These are phyloP conservation scores for Minunthozetes semirufus DNA, from an alignment of 2,888 invertebrate genomes.

Conservation along the genomic window DNA sequence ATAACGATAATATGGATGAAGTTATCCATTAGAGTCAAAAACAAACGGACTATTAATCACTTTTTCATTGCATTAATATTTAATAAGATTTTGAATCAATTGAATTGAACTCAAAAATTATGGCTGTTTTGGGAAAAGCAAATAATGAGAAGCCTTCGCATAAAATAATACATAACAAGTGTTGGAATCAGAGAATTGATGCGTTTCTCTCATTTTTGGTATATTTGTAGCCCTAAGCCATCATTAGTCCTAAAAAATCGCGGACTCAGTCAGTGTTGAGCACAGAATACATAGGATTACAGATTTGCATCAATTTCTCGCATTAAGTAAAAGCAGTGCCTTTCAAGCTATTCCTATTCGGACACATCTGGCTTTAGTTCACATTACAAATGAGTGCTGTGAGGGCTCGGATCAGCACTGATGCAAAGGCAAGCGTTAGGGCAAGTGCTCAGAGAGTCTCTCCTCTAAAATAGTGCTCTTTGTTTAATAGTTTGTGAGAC, in stretches of 20 bases:
- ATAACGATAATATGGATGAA: no score
- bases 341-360: neutral
- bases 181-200: neutral
- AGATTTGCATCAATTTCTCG: conserved; percentile 11
- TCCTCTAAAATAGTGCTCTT: neutral
- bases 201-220: conserved; percentile 5
- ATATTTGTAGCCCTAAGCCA: conserved; percentile 26
- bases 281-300: conserved; percentile 25
- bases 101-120: neutral
- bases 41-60: no score
- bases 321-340: conserved; percentile 2
- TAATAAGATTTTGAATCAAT: no score
- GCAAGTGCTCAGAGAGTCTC: neutral
- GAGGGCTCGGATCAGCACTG: neutral
- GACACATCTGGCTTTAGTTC: conserved; percentile 29
- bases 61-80: no score
- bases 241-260: conserved; percentile 10
- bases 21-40: no score
- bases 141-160: neutral
- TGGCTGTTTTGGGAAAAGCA: neutral
- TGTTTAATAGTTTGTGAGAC: neutral
- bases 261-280: neutral
- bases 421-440: neutral
- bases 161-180: neutral
- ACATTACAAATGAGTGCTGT: conserved; percentile 19